Evolutionary conservation across 2,888 invertebrate genomes (phyloP).

Genomic region (Alcis repandata): DNA sequence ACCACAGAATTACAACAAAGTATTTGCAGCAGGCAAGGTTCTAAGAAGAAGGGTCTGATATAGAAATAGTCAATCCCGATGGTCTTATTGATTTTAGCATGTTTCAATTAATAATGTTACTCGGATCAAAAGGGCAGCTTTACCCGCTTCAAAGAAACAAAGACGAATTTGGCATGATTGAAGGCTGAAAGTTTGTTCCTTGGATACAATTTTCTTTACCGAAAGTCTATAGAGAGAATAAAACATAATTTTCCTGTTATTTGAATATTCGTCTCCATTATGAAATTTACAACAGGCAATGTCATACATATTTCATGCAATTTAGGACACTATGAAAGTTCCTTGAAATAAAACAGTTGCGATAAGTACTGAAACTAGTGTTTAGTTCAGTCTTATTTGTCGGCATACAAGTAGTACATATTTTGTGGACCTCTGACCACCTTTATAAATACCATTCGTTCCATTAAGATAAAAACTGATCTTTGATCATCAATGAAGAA

Average conservation of each 20-base stretch:
- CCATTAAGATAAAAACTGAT: too few species aligned
- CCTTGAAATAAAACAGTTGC: too few species aligned
- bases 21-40: background rate
- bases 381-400: too few species aligned
- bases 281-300: too few species aligned
- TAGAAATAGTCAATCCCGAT: background rate
- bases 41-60: background rate
- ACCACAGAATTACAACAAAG: background rate
- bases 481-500: too few species aligned
- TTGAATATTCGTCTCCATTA: too few species aligned
- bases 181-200: background rate
- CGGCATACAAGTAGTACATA: too few species aligned
- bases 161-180: background rate
- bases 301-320: too few species aligned
- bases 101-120: background rate
- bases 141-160: slow-evolving; percentile 1
- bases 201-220: background rate
- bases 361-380: too few species aligned
- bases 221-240: background rate
- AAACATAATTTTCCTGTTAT: background rate
- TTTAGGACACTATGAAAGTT: too few species aligned
- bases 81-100: background rate
- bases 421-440: too few species aligned
- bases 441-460: too few species aligned
- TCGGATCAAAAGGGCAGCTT: background rate